These are phyloP conservation scores for Tetraodon nigroviridis DNA, from an alignment of 2,113 vertebrate genomes.

Conservation along the genomic window DNA sequence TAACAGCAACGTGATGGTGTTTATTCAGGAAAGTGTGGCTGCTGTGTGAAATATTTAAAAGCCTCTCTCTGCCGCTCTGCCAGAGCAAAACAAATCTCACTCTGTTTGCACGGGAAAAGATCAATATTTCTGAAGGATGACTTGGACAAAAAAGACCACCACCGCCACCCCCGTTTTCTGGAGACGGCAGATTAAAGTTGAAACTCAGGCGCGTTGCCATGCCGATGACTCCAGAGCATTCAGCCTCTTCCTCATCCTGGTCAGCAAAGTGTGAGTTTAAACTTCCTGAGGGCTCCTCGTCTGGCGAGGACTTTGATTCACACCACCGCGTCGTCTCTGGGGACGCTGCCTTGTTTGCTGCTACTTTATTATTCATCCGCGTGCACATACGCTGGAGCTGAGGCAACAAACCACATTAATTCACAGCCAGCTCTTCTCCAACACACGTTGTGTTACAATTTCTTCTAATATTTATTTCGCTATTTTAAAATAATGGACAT, in stretches of 20 bases:
- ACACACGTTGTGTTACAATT: not conserved
- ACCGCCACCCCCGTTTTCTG: slow-evolving; percentile 8
- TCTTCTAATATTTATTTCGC: slow-evolving; percentile 33
- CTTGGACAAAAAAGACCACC: not conserved
- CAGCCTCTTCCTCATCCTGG: slow-evolving; percentile 15
- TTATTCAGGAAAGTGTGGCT: slow-evolving; percentile 18
- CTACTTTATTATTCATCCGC: slow-evolving; percentile 21
- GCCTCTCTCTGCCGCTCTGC: slow-evolving; percentile 10
- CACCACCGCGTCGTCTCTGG: slow-evolving; percentile 6
- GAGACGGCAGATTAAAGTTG: slow-evolving; percentile 32
- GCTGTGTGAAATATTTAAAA: slow-evolving; percentile 39
- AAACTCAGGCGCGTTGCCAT: slow-evolving; percentile 20
- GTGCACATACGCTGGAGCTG: not conserved
- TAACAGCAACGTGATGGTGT: slow-evolving; percentile 23
- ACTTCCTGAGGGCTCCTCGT: slow-evolving; percentile 28
- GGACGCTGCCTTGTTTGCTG: slow-evolving; percentile 11
- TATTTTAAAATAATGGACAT: slow-evolving; percentile 36
- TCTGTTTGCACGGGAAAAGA: slow-evolving; percentile 16
- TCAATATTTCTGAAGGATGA: slow-evolving; percentile 24
- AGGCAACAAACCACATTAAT: not conserved
- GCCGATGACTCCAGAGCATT: slow-evolving; percentile 17
- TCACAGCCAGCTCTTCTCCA: not conserved
- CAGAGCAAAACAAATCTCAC: slow-evolving; percentile 17
- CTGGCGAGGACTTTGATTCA: slow-evolving; percentile 25
- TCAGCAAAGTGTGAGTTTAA: slow-evolving; percentile 31